Base-by-base conservation (phyloP, 2,888 invertebrate species). In the Eulithis testata region DNA sequence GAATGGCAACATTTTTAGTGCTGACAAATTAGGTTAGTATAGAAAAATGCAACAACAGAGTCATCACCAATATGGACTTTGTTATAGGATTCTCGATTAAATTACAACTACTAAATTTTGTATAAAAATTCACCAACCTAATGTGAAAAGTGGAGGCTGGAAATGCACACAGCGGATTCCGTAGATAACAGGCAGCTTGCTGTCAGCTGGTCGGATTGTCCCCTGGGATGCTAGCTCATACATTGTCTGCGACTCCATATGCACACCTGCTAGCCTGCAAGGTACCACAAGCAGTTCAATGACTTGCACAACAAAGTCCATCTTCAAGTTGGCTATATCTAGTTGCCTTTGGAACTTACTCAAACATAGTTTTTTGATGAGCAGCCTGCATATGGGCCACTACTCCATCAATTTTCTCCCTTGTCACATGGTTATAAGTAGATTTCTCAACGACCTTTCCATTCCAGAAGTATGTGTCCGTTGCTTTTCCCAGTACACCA, bases 181-280 rank as follows among this genome's bases (percentile, higher is more conserved):
- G 86, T 99, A 99, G 31, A 99, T 80, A 40, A 99, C 90, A 0
- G 98, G 97, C 31, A 96, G 90, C 65, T 95, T 95, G 45, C 91
- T 94, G 63, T 94, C 87, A 0, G 93, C 90, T 0, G 99, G 98
- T 64, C 98, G 93, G 4, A 99, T 94, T 0, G 96, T 93, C 0
- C 99, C 99, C 84, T 96, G 91, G 0, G 95, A 92, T 7, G 98
- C 98, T 65, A 99, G 80, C 64, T 99, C 97, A 86, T 97, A 99
- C 9, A 98, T 98, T 51, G 96, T 95, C 87, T 99, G 97, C 49
- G 97, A 97, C 77, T 97, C 95, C 68, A 97, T 93, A 82, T 97
- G 96, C 0, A 99, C 95, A 31, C 98, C 98, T 73, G 95, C 94
- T 51, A 95, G 81, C 73, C 96, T 96, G 82, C 62, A 88, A 85